Conservation (phyloP, 2,113 vertebrate species). For the Formicarius rufipectus region DNA sequence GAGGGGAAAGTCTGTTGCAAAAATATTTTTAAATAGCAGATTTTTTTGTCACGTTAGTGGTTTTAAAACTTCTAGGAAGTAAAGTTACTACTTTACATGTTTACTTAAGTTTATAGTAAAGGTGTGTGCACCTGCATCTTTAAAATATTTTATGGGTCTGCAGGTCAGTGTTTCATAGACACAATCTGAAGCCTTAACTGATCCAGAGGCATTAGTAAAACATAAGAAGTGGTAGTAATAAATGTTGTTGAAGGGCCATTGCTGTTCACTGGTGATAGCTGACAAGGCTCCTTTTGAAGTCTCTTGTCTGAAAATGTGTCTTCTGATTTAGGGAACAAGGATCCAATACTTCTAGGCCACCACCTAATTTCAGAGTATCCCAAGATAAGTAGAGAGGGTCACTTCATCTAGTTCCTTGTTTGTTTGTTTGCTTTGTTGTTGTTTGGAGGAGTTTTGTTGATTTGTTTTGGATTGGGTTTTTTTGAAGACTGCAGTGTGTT, state of each 20-base stretch:
- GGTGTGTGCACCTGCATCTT: neutral
- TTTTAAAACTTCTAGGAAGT: neutral
- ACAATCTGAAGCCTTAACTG: neutral
- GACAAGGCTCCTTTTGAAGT: neutral
- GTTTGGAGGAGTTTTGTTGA: neutral
- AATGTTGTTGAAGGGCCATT: neutral
- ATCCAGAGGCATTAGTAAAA: neutral
- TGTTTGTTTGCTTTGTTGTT: neutral
- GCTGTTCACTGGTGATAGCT: neutral
- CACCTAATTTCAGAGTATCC: neutral
- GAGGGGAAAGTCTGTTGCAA: neutral
- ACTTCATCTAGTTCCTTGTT: neutral
- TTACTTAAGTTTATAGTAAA: neutral
- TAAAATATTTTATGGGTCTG: neutral
- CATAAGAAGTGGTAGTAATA: neutral
- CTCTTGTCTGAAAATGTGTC: neutral
- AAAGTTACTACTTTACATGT: neutral
- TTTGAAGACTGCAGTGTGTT: neutral
- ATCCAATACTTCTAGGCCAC: neutral
- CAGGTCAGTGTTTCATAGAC: neutral
- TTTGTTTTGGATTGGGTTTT: neutral
- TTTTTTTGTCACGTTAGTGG: neutral
- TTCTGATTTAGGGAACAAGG: neutral
- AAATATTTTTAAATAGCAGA: neutral
- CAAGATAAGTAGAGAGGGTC: neutral